Percentiles rank a stretch among this genome's conserved stretches.
These are phyloP conservation scores for Anoplopoma fimbria DNA, from an alignment of 2,113 vertebrate species.

Conservation along the genomic window DNA sequence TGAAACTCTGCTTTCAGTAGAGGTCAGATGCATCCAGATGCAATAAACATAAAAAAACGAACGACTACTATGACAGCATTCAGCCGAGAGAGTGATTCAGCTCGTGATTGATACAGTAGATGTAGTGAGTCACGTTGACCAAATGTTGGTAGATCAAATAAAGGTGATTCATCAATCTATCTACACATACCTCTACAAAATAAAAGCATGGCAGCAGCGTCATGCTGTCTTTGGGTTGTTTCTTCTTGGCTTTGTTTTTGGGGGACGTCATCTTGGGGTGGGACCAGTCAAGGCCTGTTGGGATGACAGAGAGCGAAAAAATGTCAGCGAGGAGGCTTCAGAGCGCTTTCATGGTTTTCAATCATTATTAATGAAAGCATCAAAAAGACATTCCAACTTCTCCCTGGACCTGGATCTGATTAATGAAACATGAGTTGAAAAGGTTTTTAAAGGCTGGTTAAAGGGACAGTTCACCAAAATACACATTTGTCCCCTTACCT, in stretches of 20 bases:
- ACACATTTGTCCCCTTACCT: background rate
- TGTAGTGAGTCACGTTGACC: slow-evolving; percentile 25
- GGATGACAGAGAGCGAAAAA: slow-evolving; percentile 10
- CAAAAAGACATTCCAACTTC: slow-evolving; percentile 13
- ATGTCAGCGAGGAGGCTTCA: slow-evolving; percentile 6
- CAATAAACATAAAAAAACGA: background rate
- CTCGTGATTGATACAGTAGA: background rate
- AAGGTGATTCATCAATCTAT: slow-evolving; percentile 10
- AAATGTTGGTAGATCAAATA: background rate
- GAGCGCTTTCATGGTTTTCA: background rate
- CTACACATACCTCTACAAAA: slow-evolving; percentile 87
- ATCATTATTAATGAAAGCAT: slow-evolving; percentile 26
- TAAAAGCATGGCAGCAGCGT: slow-evolving; percentile 93
- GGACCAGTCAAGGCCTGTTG: slow-evolving; percentile 76
- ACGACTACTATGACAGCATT: background rate
- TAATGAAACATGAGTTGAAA: background rate
- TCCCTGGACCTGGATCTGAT: background rate
- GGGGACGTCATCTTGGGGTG: slow-evolving; percentile 79
- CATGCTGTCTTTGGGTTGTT: slow-evolving; percentile 91
- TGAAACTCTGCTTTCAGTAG: background rate
- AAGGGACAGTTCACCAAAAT: background rate
- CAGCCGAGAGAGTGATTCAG: slow-evolving; percentile 22
- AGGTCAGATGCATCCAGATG: slow-evolving; percentile 9
- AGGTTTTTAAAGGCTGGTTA: slow-evolving; percentile 19
- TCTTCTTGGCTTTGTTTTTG: slow-evolving; percentile 87